These are phyloP conservation scores for Abscondita cerata DNA, from an alignment of 2,888 invertebrate species.

Conservation along the genomic window DNA sequence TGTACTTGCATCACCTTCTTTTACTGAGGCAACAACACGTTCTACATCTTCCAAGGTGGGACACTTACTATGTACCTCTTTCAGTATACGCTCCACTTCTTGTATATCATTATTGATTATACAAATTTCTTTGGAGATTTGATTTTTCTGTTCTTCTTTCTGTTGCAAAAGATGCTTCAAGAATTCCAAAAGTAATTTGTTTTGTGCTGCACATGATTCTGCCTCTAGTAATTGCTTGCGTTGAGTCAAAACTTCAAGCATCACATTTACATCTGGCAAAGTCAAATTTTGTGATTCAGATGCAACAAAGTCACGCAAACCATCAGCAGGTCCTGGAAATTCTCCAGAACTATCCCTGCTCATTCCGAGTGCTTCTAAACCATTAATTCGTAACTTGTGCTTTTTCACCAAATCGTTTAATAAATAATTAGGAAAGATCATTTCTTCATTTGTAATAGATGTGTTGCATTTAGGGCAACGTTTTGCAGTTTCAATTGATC, in stretches of 20 bases:
- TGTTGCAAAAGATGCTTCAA: slow-evolving; percentile 76
- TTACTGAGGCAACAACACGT: slow-evolving; percentile 55
- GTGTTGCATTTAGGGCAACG: slow-evolving; percentile 87
- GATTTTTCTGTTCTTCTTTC: slow-evolving; percentile 72
- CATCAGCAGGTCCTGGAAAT: slow-evolving; percentile 59
- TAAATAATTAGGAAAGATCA: slow-evolving; percentile 86
- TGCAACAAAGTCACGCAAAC: slow-evolving; percentile 69
- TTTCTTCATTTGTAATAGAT: slow-evolving; percentile 70
- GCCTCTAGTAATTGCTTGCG: slow-evolving; percentile 82
- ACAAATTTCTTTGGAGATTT: slow-evolving; percentile 74
- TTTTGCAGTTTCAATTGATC: slow-evolving; percentile 69
- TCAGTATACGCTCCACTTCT: slow-evolving; percentile 72
- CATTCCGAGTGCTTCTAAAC: slow-evolving; percentile 58
- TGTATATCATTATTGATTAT: slow-evolving; percentile 77
- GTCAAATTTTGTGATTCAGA: slow-evolving; percentile 75
- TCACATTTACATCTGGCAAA: slow-evolving; percentile 80
- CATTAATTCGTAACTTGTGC: slow-evolving; percentile 65
- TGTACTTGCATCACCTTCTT: slow-evolving; percentile 59
- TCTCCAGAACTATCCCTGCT: slow-evolving; percentile 57
- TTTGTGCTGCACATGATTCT: slow-evolving; percentile 80
- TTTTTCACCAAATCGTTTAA: slow-evolving; percentile 83
- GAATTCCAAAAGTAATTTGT: slow-evolving; percentile 84
- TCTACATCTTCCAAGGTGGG: slow-evolving; percentile 65
- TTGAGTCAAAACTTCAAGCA: slow-evolving; percentile 80
- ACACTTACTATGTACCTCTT: slow-evolving; percentile 65